phyloP scores from a whole-genome alignment of 2,888 invertebrate species.

The Aphodius granarius region DNA sequence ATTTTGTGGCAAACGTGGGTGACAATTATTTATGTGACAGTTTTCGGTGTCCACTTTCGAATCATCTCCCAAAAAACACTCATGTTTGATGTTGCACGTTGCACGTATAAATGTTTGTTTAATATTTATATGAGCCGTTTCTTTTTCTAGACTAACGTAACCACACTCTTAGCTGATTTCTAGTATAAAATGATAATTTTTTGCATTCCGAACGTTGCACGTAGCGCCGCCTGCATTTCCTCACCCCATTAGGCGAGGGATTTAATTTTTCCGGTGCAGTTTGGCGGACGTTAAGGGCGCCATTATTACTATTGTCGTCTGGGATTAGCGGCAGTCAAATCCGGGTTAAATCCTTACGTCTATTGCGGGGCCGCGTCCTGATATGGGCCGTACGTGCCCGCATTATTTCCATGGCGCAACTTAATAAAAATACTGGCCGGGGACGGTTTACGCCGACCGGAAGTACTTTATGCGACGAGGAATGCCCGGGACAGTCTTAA shows the following conservation, averaged over 20 bases:
- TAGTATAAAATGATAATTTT: too few relatives aligned
- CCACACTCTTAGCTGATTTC: too few relatives aligned
- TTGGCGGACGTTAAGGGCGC: constrained; percentile 6
- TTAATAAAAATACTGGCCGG: neutral
- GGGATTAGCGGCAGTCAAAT: constrained; percentile 8
- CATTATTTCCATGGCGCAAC: neutral
- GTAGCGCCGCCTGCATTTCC: neutral
- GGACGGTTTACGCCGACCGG: neutral
- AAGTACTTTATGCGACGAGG: neutral
- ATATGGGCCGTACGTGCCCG: neutral
- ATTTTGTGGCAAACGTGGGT: neutral
- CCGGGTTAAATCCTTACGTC: constrained; percentile 2
- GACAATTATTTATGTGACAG: neutral
- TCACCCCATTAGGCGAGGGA: constrained; percentile 7
- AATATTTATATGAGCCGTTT: too few relatives aligned
- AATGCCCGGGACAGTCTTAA: neutral
- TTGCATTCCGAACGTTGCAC: neutral
- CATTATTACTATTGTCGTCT: constrained; percentile 10
- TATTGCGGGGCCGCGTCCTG: neutral
- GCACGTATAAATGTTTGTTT: too few relatives aligned
- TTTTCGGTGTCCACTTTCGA: neutral
- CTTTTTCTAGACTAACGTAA: too few relatives aligned
- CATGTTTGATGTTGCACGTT: too few relatives aligned
- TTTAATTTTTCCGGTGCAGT: constrained; percentile 6
- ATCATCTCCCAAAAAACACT: too few relatives aligned